Evolutionary conservation across 1,140 invertebrate genomes (phyloP).

Genomic region (Drosophila kohkoa): DNA sequence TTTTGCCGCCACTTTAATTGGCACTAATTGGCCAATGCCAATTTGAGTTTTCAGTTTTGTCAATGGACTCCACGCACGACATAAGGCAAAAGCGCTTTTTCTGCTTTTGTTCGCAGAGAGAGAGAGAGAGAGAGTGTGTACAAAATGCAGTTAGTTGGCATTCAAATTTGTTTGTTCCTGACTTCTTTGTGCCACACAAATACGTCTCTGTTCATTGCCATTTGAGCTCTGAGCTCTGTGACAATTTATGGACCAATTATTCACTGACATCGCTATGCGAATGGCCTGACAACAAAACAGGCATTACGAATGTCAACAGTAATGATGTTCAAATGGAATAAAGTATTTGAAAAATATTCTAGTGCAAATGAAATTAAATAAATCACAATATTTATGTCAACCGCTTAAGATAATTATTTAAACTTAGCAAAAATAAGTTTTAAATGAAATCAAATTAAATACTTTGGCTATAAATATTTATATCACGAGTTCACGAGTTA

Average conservation of each 20-base stretch:
- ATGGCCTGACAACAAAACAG: neutral
- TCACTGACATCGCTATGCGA: neutral
- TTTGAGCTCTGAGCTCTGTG: neutral
- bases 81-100: neutral
- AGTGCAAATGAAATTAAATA: too few relatives aligned
- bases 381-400: too few relatives aligned
- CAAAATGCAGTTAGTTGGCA: slow-evolving; percentile 6
- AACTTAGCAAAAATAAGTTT: too few relatives aligned
- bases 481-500: too few relatives aligned
- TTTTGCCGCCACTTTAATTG: slow-evolving; percentile 54
- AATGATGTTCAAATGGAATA: neutral
- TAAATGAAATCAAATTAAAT: too few relatives aligned
- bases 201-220: neutral
- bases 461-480: too few relatives aligned
- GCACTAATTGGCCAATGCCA: slow-evolving; percentile 73
- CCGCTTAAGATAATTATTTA: too few relatives aligned
- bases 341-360: too few relatives aligned
- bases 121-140: neutral
- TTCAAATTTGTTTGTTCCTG: slow-evolving; percentile 2
- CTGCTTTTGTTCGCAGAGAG: slow-evolving; percentile 9
- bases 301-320: neutral
- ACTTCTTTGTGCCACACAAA: slow-evolving; percentile 1
- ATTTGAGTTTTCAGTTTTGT: slow-evolving; percentile 38
- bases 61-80: neutral
- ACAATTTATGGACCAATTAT: slow-evolving; percentile 35